Conservation (phyloP, 2,888 invertebrate species). For the Nephrotoma appendiculata region DNA sequence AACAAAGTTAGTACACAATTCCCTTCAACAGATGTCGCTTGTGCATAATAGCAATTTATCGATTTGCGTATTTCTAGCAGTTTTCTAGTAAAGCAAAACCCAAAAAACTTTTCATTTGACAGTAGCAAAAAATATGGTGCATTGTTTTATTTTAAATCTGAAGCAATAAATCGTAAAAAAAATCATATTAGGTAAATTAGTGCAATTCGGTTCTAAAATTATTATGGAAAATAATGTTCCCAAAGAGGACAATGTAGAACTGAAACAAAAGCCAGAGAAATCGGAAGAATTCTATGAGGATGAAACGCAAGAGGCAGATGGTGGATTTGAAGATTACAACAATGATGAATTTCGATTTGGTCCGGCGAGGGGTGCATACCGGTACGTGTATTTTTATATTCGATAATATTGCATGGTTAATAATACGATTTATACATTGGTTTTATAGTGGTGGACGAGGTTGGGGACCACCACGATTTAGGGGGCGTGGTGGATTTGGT, state of each 20-base stretch:
- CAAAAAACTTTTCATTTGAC: background rate
- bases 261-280: background rate
- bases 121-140: background rate
- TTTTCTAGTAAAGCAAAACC: background rate
- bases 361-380: background rate
- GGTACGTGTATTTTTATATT: background rate
- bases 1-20: background rate
- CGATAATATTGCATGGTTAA: background rate
- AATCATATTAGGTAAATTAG: background rate
- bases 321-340: background rate
- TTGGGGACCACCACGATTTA: conserved; percentile 43
- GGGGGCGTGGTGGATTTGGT: conserved; percentile 44
- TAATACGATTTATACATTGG: background rate
- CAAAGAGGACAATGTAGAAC: background rate
- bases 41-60: background rate
- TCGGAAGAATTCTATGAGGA: conserved; percentile 2
- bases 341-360: background rate
- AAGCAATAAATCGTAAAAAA: background rate
- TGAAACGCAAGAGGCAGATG: background rate
- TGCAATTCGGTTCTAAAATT: background rate
- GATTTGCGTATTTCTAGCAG: background rate
- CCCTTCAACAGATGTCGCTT: background rate
- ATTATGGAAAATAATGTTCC: background rate
- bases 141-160: background rate
- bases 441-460: background rate